Evolutionary conservation across 2,113 vertebrate genomes (phyloP), one percentile per base, ranked within the genome.

Genomic region (Toxotes chatareus): DNA sequence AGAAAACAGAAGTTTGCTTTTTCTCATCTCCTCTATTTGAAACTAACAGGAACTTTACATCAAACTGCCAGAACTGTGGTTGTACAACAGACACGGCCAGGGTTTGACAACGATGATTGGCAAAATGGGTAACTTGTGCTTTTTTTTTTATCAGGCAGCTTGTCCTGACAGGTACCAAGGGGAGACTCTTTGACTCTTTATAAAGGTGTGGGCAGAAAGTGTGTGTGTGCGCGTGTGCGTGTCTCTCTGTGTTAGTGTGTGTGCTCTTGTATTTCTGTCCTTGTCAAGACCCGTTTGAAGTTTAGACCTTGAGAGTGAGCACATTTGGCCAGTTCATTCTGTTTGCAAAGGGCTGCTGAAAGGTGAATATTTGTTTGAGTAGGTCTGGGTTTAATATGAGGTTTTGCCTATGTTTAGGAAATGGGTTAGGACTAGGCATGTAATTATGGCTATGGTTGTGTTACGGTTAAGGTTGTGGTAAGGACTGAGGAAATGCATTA

Each of bases 81-180:
- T 77, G 44, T 40, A 51, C 42, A 63, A 66, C n/a, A 0, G 16
- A 1, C 55, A 23, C 16, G 38, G 66, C 70, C 79, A 55, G 12
- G n/a, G 31, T 21, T 31, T 62, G 72, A 80, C 71, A 65, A 44
- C 75, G 36, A 84, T 78, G 79, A 81, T 10, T 36, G 61, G 73
- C 74, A 86, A 85, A 78, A 42, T 44, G 56, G 36, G 47, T 68
- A 74, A 83, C 78, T 8, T 69, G 75, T 7, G 21, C 53, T n/a
- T n/a, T n/a, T n/a, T 60, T 85, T 85, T 84, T 69, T 1, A 61
- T 86, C 65, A 73, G 44, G 65, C 73, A 69, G 34, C 65, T 79
- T 69, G 53, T 61, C 74, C 64, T 77, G 73, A 89, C 81, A 85
- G 34, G 73, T n/a, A 64, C 40, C 0, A 55, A 72, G n/a, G 44